Evolutionary conservation across 2,888 invertebrate genomes (phyloP), one percentile per base, ranked within the genome.

Genomic region (Apeira syringaria): DNA sequence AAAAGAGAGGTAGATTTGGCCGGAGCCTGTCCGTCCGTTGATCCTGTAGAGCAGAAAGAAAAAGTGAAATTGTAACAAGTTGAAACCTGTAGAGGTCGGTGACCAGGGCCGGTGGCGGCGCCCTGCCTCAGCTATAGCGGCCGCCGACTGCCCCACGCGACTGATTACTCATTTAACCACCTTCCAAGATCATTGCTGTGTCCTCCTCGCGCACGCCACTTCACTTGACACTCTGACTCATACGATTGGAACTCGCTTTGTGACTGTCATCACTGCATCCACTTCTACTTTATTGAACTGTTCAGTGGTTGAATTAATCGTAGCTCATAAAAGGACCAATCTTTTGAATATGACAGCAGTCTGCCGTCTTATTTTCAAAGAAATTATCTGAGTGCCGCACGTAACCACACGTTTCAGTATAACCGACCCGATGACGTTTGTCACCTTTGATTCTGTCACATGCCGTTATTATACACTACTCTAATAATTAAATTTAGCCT

Each of bases 61-160:
- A 85, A 87, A 88, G 84, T 85, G 82, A 86, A 88, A 85, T 72
- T 80, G 78, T 80, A 84, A 76, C 88, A 84, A 78, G 87, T 84
- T 71, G 67, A 77, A 85, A 86, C 88, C 83, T 82, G 88, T 74
- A 68, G 79, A 68, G 88, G 86, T 87, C 87, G 80, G 72, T 82
- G 88, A 87, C 87, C 87, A 85, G 68, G 53, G 53, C 48, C 50
- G 50, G 42, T 50, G 53, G 68, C 53, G 53, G 47, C 50, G 48
- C 62, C 9, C 24, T 24, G 24, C 24, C 24, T 2, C 24, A 59
- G 56, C 59, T 67, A 67, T 65, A 57, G 56, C 64, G 64, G 63
- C 73, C 70, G 75, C 77, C 75, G 72, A 75, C 71, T 69, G 74
- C 73, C 70, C 68, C 71, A 69, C 74, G 69, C 71, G 64, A 61